phyloP scores from a whole-genome alignment of 1,140 invertebrate genomes.

The Penaeus japonicus region DNA sequence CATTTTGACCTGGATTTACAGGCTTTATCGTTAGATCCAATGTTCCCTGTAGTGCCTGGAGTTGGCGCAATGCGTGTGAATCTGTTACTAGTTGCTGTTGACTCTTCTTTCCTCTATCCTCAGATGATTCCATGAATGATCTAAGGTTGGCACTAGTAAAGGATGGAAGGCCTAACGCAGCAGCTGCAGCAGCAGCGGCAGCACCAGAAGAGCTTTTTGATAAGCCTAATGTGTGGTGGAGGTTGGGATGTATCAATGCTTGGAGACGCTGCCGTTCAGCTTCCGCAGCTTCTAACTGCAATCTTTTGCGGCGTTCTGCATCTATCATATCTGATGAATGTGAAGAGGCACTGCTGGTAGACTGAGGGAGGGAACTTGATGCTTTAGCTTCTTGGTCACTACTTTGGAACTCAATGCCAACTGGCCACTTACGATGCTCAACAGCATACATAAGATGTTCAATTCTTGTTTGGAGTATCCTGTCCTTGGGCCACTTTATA shows the following conservation, averaged over 20 bases:
- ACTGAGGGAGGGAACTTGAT: background rate
- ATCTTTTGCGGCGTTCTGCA: slow-evolving; percentile 35
- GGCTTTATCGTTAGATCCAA: slow-evolving; percentile 57
- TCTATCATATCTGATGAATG: slow-evolving; percentile 13
- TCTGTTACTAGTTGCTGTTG: slow-evolving; percentile 22
- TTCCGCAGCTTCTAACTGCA: slow-evolving; percentile 32
- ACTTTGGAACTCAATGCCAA: slow-evolving; percentile 53
- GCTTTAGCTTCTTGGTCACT: slow-evolving; percentile 41
- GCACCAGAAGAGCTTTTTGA: slow-evolving; percentile 31
- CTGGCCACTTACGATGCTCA: slow-evolving; percentile 58
- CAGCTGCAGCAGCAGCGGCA: slow-evolving; percentile 31
- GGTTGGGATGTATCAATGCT: slow-evolving; percentile 56
- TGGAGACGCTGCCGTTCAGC: slow-evolving; percentile 52
- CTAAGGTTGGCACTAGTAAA: slow-evolving; percentile 41
- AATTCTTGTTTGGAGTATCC: slow-evolving; percentile 57
- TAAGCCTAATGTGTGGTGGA: slow-evolving; percentile 54
- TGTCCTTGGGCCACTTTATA: slow-evolving; percentile 60
- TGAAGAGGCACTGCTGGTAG: slow-evolving; percentile 16
- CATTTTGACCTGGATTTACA: slow-evolving; percentile 47
- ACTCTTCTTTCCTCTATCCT: slow-evolving; percentile 27
- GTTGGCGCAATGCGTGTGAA: slow-evolving; percentile 53
- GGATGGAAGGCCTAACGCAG: slow-evolving; percentile 19
- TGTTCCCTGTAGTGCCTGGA: slow-evolving; percentile 57
- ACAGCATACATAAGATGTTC: slow-evolving; percentile 60
- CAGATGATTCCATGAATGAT: slow-evolving; percentile 48